Base-by-base conservation (phyloP, 2,888 invertebrate species). In the Metalampra italica region DNA sequence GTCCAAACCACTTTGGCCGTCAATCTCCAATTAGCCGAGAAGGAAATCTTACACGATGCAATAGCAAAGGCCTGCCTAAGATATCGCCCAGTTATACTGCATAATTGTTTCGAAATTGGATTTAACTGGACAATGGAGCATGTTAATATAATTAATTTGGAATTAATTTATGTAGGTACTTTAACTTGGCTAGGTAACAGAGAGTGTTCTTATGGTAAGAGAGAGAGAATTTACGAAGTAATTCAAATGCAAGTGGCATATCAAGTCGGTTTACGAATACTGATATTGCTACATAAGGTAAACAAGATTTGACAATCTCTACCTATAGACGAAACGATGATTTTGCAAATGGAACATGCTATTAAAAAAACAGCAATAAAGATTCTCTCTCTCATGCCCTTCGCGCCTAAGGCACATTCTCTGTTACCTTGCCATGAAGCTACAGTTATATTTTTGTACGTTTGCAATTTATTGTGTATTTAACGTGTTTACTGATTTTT, bases 61-160 rank as follows among this genome's bases (percentile, higher is more conserved):
- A 48, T 43, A 39, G 47, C 43, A 54, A 46, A 57, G 62, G 55
- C 51, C 63, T 68, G 56, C 50, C 59, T 64, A 73, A 71, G 62
- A 71, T 74, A 34, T 58, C 55, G 46, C 70, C 69, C 47, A 59
- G 55, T 41, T 75, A 65, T 55, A 74, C 72, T 32, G 54, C n/a
- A 36, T 36, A 11, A 36, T 36, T 37, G 46, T 42, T 49, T 51
- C 49, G n/a, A 30, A 39, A 32, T 43, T 34, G 34, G 34, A 34
- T 34, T 34, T 34, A 7, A 30, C n/a, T 32, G 22, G 22, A 22
- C 22, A 22, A 22, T 5, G 22, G 22, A 22, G 5, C 22, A 22
- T 22, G 2, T 3, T 22, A 22, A 22, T 5, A 22, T 22, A 22
- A 5, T 5, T 22, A 22, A 22, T 22, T 22, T 22, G 22, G 22